Evolutionary conservation across 2,113 vertebrate species (phyloP), one percentile per base, ranked within the genome.

Genomic region (Proterorhinus semilunaris): DNA sequence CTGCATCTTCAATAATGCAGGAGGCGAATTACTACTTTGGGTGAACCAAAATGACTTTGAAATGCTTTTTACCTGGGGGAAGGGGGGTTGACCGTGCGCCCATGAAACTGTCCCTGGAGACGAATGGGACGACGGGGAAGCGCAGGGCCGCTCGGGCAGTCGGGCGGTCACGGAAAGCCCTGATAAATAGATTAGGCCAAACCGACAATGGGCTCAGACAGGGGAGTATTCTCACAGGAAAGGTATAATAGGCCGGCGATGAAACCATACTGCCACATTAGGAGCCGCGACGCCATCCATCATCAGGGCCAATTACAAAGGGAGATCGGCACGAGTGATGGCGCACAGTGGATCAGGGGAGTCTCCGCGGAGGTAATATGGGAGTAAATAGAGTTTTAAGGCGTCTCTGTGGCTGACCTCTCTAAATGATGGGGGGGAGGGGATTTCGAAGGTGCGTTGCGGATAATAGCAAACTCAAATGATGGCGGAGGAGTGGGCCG

Each of bases 121-220:
- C 48, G 78, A 62, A 81, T 84, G 80, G 69, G 75, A 82, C 82
- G 84, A 88, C 88, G 82, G 74, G 87, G 88, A 89, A 89, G 74
- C 89, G 83, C 72, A n/a, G 67, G 83, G 74, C 74, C 65, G 82
- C 78, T 79, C 81, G 86, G 74, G 74, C 65, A 81, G 80, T 79
- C 81, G 86, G 90, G 85, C 81, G 90, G 88, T 87, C 90, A 88
- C 78, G 51, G 87, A 80, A 86, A 83, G 83, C 80, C 78, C 85
- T 84, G 88, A 91, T 92, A 89, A 92, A 92, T 88, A 92, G 90
- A 93, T 91, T 88, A 92, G 84, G 87, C 75, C 85, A 80, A 82
- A 75, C 83, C 80, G 83, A 90, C 88, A 89, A 90, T 9, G 90
- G 82, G 68, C 81, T 83, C 83, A 73, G 84, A 86, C 83, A 88